Base-by-base conservation (phyloP, 2,797 vertebrate genomes). In the Microcaecilia unicolor region DNA sequence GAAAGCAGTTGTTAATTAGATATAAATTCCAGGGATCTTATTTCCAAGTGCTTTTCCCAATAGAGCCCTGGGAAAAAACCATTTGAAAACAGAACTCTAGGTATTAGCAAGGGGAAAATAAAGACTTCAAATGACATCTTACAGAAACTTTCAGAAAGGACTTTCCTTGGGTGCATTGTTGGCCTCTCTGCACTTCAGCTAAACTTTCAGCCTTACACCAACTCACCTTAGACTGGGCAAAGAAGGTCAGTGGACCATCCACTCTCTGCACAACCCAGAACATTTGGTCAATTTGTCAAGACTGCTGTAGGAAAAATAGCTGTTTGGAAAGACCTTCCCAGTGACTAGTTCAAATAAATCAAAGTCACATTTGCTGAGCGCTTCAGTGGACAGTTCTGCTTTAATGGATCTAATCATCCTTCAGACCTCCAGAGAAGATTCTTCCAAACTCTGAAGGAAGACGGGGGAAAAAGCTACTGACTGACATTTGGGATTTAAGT, bases 341-440 rank as follows among this genome's bases (percentile, higher is more conserved):
- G 64, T 62, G 62, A 66, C 64, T 64, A 70, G 70, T 55, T 49
- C 67, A 82, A 78, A 80, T 78, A 80, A 78, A 77, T 72, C 64
- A 62, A 55, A 59, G 66, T 70, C 74, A 64, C 69, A 68, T 76
- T 64, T 67, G 55, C 63, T 41, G 57, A 59, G 62, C 50, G 40
- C 52, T 52, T 63, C 62, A 56, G 41, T 47, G 41, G 64, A 62
- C 62, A 61, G 57, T 62, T 40, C 31, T 49, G 48, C 51, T 55
- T 57, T 67, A 66, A 72, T 53, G 63, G 61, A 51, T 58, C 24
- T n/a, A n/a, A n/a, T n/a, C n/a, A 26, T 35, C 32, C 34, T 65
- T 17, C 21, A 65, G 73, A 78, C 74, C 76, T 62, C 78, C 68
- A 34, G 61, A 52, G 65, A 59, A 68, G 70, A 44, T 58, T 38